Conservation (phyloP, 2,888 invertebrate species). For the Cephus sareptanus region DNA sequence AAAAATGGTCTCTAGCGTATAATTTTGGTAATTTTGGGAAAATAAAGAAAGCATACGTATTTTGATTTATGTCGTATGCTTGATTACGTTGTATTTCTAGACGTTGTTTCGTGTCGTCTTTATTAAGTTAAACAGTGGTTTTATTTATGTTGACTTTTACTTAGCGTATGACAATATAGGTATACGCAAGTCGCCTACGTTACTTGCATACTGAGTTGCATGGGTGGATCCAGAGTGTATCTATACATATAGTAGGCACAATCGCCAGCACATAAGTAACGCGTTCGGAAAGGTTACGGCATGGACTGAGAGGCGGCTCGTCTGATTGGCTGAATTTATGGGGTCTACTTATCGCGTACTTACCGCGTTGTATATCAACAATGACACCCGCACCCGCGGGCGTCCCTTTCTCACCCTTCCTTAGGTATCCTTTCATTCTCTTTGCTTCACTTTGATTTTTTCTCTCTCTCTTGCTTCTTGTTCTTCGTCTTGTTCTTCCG, state of each 20-base stretch:
- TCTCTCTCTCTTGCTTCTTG: slow-evolving; percentile 19
- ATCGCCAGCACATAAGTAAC: slow-evolving; percentile 38
- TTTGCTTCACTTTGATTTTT: slow-evolving; percentile 27
- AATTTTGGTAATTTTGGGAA: not conserved
- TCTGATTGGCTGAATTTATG: slow-evolving; percentile 65
- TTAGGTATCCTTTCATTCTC: not conserved
- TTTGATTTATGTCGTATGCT: not conserved
- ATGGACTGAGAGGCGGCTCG: slow-evolving; percentile 54
- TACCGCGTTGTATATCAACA: slow-evolving; percentile 66
- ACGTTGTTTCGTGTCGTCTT: slow-evolving; percentile 17
- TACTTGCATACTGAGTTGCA: slow-evolving; percentile 23
- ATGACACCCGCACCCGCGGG: slow-evolving; percentile 65
- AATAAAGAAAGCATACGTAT: not conserved
- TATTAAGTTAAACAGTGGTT: slow-evolving; percentile 11
- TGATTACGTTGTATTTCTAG: slow-evolving; percentile 23
- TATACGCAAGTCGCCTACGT: not conserved
- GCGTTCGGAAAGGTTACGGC: slow-evolving; percentile 14
- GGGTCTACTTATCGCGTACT: slow-evolving; percentile 65
- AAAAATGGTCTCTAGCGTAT: not conserved
- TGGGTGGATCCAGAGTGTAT: slow-evolving; percentile 38
- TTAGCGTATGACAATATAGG: not conserved
- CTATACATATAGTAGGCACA: slow-evolving; percentile 30
- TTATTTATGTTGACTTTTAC: slow-evolving; percentile 14
- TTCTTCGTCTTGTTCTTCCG: slow-evolving; percentile 30
- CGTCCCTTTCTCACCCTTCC: slow-evolving; percentile 39